phyloP scores from a whole-genome alignment of 2,888 invertebrate genomes.

The Anagyrus pseudococci region DNA sequence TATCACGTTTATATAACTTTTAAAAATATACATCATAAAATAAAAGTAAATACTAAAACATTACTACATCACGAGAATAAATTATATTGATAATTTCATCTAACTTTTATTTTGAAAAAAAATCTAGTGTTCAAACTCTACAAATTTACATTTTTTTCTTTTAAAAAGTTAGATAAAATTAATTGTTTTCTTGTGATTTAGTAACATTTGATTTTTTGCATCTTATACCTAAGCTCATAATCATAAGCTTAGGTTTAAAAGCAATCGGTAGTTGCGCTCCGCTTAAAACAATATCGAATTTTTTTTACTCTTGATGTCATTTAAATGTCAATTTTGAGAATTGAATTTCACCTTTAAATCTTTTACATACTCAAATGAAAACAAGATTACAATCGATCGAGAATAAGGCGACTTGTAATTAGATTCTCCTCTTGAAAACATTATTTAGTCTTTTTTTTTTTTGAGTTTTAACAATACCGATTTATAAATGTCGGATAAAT shows the following conservation, averaged over 20 bases:
- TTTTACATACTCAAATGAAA: constrained; percentile 8
- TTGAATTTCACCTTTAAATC: not conserved
- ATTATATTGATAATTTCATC: constrained; percentile 4
- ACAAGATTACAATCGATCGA: constrained; percentile 1
- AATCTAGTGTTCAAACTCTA: too few relatives aligned
- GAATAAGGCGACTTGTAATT: constrained; percentile 12
- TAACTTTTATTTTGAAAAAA: constrained; percentile 4
- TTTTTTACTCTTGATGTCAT: not conserved
- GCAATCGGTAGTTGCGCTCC: too few relatives aligned
- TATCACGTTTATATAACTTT: constrained; percentile 11
- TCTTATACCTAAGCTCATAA: too few relatives aligned
- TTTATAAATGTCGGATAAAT: constrained; percentile 13
- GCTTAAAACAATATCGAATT: too few relatives aligned
- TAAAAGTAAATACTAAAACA: not conserved
- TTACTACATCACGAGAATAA: constrained; percentile 11
- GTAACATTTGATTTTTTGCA: not conserved
- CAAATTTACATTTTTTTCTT: not conserved
- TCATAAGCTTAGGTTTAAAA: too few relatives aligned
- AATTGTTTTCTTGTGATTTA: constrained; percentile 6
- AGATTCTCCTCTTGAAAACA: constrained; percentile 21
- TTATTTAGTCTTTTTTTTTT: constrained; percentile 2
- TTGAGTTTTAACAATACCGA: constrained; percentile 27
- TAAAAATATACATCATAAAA: not conserved
- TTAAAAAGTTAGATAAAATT: not conserved
- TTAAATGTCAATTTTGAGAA: not conserved